Conservation (phyloP, 1,140 invertebrate species). For the Ephestia elutella region DNA sequence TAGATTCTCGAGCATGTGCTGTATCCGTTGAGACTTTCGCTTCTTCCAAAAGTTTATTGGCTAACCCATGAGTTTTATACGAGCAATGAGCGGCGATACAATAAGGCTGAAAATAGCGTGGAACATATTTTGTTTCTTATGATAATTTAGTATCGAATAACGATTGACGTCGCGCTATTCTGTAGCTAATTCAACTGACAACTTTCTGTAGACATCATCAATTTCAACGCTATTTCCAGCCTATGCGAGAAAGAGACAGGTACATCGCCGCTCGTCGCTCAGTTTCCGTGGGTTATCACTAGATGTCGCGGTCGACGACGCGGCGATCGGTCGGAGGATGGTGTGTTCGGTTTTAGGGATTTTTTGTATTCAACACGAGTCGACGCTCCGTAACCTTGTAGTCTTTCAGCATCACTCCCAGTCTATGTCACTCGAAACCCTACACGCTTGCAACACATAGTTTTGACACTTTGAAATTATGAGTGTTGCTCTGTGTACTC, state of each 20-base stretch:
- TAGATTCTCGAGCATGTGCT: slow-evolving; percentile 69
- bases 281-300: background rate
- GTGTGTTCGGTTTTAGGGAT: slow-evolving; percentile 51
- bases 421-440: slow-evolving; percentile 5
- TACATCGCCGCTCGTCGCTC: background rate
- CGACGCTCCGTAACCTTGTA: slow-evolving; percentile 19
- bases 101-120: background rate
- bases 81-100: background rate
- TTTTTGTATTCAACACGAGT: slow-evolving; percentile 22
- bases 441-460: slow-evolving; percentile 8
- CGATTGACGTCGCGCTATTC: no score
- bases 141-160: no score
- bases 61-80: background rate
- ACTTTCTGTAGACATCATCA: no score
- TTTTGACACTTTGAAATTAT: background rate
- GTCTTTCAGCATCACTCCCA: slow-evolving; percentile 34
- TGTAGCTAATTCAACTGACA: no score
- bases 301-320: slow-evolving; percentile 27
- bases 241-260: slow-evolving; percentile 30
- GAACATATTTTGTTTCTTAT: background rate
- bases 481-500: background rate
- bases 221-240: background rate
- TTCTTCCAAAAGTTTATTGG: slow-evolving; percentile 46
- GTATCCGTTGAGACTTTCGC: slow-evolving; percentile 68
- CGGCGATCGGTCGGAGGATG: slow-evolving; percentile 71